Evolutionary conservation across 2,797 vertebrate species (phyloP), one percentile per base, ranked within the genome.

Genomic region (Spinus pinus): DNA sequence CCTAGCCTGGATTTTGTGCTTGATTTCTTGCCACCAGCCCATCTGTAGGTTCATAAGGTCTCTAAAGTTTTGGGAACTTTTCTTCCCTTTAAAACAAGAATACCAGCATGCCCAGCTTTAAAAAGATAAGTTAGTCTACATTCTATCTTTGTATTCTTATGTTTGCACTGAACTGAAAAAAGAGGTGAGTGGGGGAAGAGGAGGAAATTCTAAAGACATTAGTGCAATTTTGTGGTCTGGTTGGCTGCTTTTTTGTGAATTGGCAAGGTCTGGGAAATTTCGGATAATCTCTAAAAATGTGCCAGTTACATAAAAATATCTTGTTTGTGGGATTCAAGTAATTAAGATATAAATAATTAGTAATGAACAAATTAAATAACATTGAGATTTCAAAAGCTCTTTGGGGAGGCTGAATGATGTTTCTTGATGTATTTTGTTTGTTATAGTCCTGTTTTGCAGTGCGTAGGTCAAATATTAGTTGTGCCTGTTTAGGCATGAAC

Each of bases 331-430:
- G 85, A 86, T 71, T 94, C 39, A 50, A 73, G 60, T 64, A 80
- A 85, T 85, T 89, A 81, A 44, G 56, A 30, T 56, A 41, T 54
- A 62, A 84, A 22, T 77, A 79, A 91, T 94, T 72, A 69, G 80
- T 65, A 86, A 92, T 92, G 71, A 94, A 93, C 33, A 71, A 79
- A 95, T 92, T 82, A 86, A 93, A 75, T 61, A 87, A 53, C 60
- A 53, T 3, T 41, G 47, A 81, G 31, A 69, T 86, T 81, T 92
- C 42, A 57, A n/a, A 65, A 86, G 14, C 18, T 41, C 39, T 73
- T 90, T 73, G 28, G 39, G 64, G 81, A 93, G 75, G 10, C 35
- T 71, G 49, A 62, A 30, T 37, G 25, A 28, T 31, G 4, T 71
- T 83, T 81, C 50, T n/a, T 30, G 20, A 19, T 37, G 24, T 27